phyloP scores from a whole-genome alignment of 2,113 vertebrate genomes.

The Esox niger region DNA sequence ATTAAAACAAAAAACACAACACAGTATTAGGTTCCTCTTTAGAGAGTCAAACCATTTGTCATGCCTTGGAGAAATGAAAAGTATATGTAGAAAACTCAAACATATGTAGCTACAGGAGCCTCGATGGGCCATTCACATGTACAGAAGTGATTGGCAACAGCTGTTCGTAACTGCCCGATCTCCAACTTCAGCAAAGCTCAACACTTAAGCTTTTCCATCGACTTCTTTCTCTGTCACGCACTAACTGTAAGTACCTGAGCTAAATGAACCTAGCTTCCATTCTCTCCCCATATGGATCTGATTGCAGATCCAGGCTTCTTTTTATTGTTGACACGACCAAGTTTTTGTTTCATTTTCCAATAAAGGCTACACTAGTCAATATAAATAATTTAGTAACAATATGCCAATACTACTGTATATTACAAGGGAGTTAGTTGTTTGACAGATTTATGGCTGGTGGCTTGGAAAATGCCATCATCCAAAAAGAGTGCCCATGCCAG shows the following conservation, averaged over 20 bases:
- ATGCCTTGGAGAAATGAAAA: slow-evolving; percentile 51
- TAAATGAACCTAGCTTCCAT: slow-evolving; percentile 37
- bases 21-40: slow-evolving; percentile 44
- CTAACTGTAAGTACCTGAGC: slow-evolving; percentile 29
- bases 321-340: slow-evolving; percentile 43
- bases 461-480: slow-evolving; percentile 47
- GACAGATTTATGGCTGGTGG: slow-evolving; percentile 39
- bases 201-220: slow-evolving; percentile 27
- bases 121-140: slow-evolving; percentile 36
- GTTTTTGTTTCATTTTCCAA: slow-evolving; percentile 31
- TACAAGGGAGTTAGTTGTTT: slow-evolving; percentile 33
- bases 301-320: not conserved
- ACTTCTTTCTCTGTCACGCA: slow-evolving; percentile 39
- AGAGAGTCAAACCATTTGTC: slow-evolving; percentile 45
- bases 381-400: slow-evolving; percentile 21
- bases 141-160: slow-evolving; percentile 51
- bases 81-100: slow-evolving; percentile 47
- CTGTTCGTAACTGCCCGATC: slow-evolving; percentile 43
- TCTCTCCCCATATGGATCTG: slow-evolving; percentile 3
- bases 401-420: slow-evolving; percentile 29
- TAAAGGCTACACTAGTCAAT: slow-evolving; percentile 42
- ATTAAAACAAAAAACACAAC: slow-evolving; percentile 48
- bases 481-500: slow-evolving; percentile 14
- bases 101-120: slow-evolving; percentile 33
- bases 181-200: slow-evolving; percentile 34